Evolutionary conservation across 2,888 invertebrate genomes (phyloP).

Genomic region (Hypomecis atomaria): DNA sequence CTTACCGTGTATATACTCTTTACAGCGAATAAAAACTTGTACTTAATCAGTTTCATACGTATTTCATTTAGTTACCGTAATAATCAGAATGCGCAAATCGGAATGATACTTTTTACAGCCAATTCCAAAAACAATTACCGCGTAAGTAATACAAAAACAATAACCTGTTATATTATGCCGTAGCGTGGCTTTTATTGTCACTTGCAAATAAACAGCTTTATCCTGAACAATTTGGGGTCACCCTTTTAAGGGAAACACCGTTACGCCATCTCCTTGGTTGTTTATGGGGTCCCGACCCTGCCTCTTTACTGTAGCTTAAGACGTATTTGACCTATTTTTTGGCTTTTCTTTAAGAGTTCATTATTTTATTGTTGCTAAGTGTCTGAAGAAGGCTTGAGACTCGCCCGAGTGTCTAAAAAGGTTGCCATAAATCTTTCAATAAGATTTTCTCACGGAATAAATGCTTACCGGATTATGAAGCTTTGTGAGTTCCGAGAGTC

Average conservation of each 20-base stretch:
- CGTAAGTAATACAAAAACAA: too few relatives aligned
- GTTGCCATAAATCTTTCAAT: conserved; percentile 11
- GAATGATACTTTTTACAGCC: not conserved
- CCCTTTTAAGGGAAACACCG: conserved; percentile 50
- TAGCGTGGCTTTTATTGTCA: conserved; percentile 34
- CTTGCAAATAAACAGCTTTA: conserved; percentile 45
- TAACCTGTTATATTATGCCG: conserved; percentile 32
- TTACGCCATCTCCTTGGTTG: conserved; percentile 45
- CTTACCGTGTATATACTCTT: too few relatives aligned
- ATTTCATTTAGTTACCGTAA: too few relatives aligned
- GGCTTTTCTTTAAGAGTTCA: conserved; percentile 26
- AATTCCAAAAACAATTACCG: conserved; percentile 10
- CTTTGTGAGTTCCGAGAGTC: not conserved
- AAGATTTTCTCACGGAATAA: conserved; percentile 3
- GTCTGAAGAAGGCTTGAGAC: conserved; percentile 15
- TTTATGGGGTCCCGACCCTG: conserved; percentile 38
- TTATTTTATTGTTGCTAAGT: conserved; percentile 23
- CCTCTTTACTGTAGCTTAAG: conserved; percentile 30
- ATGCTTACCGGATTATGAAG: conserved; percentile 4
- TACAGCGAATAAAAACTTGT: too few relatives aligned
- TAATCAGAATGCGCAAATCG: too few relatives aligned
- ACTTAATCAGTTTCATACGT: too few relatives aligned
- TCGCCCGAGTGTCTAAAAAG: conserved; percentile 10
- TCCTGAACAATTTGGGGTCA: conserved; percentile 45
- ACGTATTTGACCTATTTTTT: conserved; percentile 39